Evolutionary conservation across 2,888 invertebrate genomes (phyloP), one percentile per base, ranked within the genome.

Genomic region (Epistrophella euchroma): DNA sequence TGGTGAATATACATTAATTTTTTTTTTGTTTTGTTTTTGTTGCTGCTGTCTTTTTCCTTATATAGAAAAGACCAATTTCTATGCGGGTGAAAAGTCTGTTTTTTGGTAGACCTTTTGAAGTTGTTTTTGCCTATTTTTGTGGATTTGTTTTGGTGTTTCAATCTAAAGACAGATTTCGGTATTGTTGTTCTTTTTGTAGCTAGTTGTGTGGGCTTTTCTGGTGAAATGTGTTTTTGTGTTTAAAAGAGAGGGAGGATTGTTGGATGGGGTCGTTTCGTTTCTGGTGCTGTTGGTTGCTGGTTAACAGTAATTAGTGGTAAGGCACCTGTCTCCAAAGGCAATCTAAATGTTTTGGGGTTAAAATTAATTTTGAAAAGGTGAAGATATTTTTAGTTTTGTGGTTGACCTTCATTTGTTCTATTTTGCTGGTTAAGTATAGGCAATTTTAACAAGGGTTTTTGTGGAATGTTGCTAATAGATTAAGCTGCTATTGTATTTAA

Each of bases 31-130:
- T 70, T 35, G 4, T 13, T 70, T 73, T 47, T 22, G 62, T 70
- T 73, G 43, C 40, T 45, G 22, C 9, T 52, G 17, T 40, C n/a
- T 32, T 50, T n/a, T 72, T 50, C 13, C 11, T 22, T 13, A 28
- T 28, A 28, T 28, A 28, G 19, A 22, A 32, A 64, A 72, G 66
- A 45, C 52, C 68, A 68, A 62, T 77, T 62, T 73, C 32, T n/a
- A 60, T 73, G 56, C 68, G 68, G 68, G 68, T 47, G 32, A 64
- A 70, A 81, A 75, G 71, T 76, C 68, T 81, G 71, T 76, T 73
- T 74, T 74, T 43, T 25, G 45, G 68, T 45, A 28, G 55, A 75
- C 43, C 45, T 56, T 72, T 72, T 45, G 6, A 25, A 74, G 62
- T 52, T 52, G 25, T 52, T 22, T 45, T 64, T 55, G 55, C 17